Conservation (phyloP, 2,797 vertebrate species). For the Megaceryle alcyon region DNA sequence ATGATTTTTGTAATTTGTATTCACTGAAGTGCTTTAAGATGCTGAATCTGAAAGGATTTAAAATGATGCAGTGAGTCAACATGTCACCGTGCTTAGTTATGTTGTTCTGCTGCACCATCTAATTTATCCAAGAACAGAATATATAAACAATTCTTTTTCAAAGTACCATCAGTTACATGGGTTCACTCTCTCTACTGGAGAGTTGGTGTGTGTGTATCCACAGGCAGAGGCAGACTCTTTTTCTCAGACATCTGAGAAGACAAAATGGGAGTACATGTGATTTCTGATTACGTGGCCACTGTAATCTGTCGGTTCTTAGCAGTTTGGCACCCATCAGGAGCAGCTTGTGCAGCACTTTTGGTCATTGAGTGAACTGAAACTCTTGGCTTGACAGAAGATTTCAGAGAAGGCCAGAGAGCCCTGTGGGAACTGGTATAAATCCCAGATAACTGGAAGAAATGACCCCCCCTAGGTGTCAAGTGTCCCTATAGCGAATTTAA, state of each 20-base stretch:
- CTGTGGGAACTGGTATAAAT: background rate
- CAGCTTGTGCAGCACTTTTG: background rate
- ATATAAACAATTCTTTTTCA: background rate
- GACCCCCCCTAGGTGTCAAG: background rate
- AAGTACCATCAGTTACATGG: background rate
- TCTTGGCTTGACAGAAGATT: background rate
- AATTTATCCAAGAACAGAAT: background rate
- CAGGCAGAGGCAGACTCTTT: background rate
- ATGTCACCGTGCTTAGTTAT: background rate
- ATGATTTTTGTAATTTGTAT: background rate
- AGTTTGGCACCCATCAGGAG: background rate
- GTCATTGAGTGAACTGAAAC: background rate
- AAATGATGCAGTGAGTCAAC: background rate
- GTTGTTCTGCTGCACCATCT: background rate
- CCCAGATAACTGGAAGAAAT: background rate
- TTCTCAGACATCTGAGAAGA: background rate
- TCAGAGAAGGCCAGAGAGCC: background rate
- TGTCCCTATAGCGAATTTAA: background rate
- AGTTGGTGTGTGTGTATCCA: fast-evolving
- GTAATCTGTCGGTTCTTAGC: background rate
- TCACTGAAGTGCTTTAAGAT: background rate
- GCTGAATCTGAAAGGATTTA: background rate
- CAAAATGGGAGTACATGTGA: background rate
- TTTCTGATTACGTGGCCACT: background rate
- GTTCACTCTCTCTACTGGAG: background rate